Percentiles rank a stretch among this genome's conserved stretches.
Conservation (phyloP, 2,888 invertebrate genomes). For the Lordiphosa fenestrarum region DNA sequence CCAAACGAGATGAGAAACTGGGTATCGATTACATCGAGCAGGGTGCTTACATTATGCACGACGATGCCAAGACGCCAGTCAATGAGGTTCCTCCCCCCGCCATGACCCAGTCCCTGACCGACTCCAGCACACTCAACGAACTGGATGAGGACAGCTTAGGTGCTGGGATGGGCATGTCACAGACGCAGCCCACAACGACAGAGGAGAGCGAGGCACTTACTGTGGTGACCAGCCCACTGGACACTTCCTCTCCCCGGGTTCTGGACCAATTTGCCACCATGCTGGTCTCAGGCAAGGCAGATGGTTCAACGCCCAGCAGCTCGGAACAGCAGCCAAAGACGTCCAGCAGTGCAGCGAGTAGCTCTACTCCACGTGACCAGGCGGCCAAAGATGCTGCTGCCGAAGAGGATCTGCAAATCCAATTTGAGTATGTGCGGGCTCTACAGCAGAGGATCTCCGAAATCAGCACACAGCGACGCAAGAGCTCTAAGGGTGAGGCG, state of each 20-base stretch:
- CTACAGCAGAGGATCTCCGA: conserved; percentile 86
- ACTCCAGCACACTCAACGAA: conserved; percentile 78
- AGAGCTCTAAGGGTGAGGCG: conserved; percentile 81
- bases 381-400: conserved; percentile 42
- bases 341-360: conserved; percentile 50
- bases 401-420: conserved; percentile 50
- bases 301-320: conserved; percentile 75
- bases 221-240: conserved; percentile 82
- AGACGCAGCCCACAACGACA: conserved; percentile 81
- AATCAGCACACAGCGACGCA: conserved; percentile 84
- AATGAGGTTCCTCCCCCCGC: conserved; percentile 76
- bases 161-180: conserved; percentile 77
- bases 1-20: conserved; percentile 80
- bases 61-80: conserved; percentile 80
- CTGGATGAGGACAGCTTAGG: conserved; percentile 84
- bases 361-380: conserved; percentile 32
- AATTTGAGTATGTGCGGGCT: conserved; percentile 84
- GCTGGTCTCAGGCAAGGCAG: conserved; percentile 44
- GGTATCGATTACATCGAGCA: conserved; percentile 83
- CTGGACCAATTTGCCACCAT: conserved; percentile 61
- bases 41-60: conserved; percentile 78
- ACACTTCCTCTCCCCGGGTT: conserved; percentile 75
- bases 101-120: conserved; percentile 74
- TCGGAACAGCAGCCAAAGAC: conserved; percentile 78
- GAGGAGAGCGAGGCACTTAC: conserved; percentile 84